Conservation (phyloP, 2,888 invertebrate species). For the Gortyna flavago region DNA sequence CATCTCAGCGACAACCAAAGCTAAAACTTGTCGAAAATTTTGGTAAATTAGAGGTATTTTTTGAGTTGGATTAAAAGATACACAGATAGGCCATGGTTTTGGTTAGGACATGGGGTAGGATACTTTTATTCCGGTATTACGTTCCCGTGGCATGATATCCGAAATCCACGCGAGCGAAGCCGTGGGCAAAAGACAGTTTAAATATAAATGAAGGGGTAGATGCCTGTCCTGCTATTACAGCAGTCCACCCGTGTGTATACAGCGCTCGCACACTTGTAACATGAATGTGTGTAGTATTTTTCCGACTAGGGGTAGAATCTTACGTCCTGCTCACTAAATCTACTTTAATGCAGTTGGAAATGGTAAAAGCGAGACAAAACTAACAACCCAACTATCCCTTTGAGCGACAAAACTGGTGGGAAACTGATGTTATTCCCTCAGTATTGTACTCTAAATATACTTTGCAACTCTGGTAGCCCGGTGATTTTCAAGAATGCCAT, state of each 20-base stretch:
- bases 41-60: no score
- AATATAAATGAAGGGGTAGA: neutral
- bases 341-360: neutral
- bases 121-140: no score
- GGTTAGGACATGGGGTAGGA: no score
- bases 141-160: no score
- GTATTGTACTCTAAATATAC: neutral
- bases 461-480: constrained; percentile 9
- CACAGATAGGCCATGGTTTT: no score
- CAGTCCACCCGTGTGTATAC: neutral
- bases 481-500: constrained; percentile 3
- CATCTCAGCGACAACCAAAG: no score
- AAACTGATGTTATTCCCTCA: neutral
- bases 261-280: neutral
- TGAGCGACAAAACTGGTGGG: neutral
- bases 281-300: neutral
- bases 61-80: no score
- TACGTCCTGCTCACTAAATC: constrained; percentile 11
- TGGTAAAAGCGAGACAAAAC: constrained; percentile 2
- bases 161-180: no score
- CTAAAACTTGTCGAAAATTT: no score
- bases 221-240: constrained; percentile 7
- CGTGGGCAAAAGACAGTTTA: no score
- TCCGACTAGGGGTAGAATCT: neutral
- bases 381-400: neutral